Base-by-base conservation (phyloP, 2,888 invertebrate species). In the Leptinotarsa juncta region DNA sequence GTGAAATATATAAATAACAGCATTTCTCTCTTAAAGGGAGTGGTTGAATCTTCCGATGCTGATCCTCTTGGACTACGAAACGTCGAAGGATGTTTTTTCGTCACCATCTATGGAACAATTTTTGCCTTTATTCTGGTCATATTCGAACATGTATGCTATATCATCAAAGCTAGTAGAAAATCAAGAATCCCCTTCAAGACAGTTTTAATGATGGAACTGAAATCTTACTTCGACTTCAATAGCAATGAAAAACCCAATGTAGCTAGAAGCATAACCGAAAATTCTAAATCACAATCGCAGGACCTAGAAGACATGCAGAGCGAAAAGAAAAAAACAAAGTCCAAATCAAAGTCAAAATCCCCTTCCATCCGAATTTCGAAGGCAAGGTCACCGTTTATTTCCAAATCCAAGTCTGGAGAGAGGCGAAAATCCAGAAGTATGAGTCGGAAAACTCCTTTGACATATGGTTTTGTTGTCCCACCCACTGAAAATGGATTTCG, bases 41-140 rank as follows among this genome's bases (percentile, higher is more conserved):
- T 78, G n/a, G 73, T 65, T 10, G 80, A 81, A 23, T 72, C 76
- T 49, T 51, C 80, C 4, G 83, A 80, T 75, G 85, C 84, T 15
- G 83, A 81, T 49, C 83, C 85, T 0, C 53, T 85, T n/a, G 81
- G 82, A n/a, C 70, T 85, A 7, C 80, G 78, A 51, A 84, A 84
- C 74, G 84, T 85, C 2, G 85, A 83, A 60, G 85, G 85, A 18
- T 84, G 84, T 26, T 85, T 85, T 67, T 83, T 79, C 68, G 84
- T 85, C 1, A 85, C 85, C 14, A 81, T 84, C 32, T 83, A 81
- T 49, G 85, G 85, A 1, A 80, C 83, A 3, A 73, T 84, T 7
- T 68, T 83, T 5, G 83, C 84, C 1, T 72, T 74, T 3, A n/a
- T 80, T 15, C 51, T 83, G 3, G 84, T 84, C 5, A 77, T 84